Evolutionary conservation across 2,888 invertebrate species (phyloP), one percentile per base, ranked within the genome.

Genomic region (Sinohyriopsis cumingii): DNA sequence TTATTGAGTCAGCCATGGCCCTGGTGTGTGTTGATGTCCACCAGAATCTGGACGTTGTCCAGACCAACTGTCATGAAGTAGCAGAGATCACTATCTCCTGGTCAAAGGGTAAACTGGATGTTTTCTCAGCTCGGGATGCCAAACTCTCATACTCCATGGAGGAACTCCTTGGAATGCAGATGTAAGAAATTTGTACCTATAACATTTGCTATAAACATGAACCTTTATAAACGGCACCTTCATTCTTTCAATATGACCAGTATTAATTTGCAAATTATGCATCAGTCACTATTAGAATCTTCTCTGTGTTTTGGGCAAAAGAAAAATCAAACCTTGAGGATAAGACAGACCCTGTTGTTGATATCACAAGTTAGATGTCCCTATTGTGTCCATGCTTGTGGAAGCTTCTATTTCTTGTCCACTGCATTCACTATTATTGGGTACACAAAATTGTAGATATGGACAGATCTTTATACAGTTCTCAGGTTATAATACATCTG

Each of bases 1-100:
- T 89, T 74, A 89, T 90, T 33, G 90, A 90, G 77, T 83, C 84
- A 59, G 88, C 89, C 53, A 86, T 86, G 78, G 83, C 88, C 2
- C 81, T 90, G 7, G 88, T 90, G 18, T 89, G 88, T 74, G 67
- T 85, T 28, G 89, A 89, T 70, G 84, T 90, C 7, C 86, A 87
- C 71, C 85, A 85, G 67, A 89, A 87, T 64, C 82, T 90, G 53
- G 88, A 89, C 72, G 77, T 86, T 53, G 87, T 90, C 15, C 89
- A 90, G 78, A 86, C 86, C 20, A 89, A 90, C 79, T 87, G 86
- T 70, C 82, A 84, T 28, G 84, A 88, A 72, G 86, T 90, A 56
- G 83, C 84, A 3, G 83, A 86, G 63, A 86, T 87, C 66, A 87
- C 89, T 7, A 82, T 85, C 63, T 84, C 85, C 68, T 89, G 89